Evolutionary conservation across 2,797 vertebrate genomes (phyloP).

Genomic region (Parauchenoglanis ngamensis): DNA sequence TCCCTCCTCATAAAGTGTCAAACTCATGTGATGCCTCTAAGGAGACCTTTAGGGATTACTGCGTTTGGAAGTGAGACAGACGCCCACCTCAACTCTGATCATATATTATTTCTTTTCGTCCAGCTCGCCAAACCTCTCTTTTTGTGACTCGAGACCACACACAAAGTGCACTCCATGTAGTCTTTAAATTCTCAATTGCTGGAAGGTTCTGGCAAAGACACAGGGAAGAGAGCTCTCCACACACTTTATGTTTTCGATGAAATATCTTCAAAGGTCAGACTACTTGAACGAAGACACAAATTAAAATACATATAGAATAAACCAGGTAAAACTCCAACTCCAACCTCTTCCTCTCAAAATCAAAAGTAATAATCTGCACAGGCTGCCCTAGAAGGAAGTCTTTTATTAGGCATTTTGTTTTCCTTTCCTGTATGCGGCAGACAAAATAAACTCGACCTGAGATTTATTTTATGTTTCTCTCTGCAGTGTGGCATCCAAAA

Average conservation of each 20-base stretch:
- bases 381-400: conserved; percentile 78
- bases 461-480: conserved; percentile 74
- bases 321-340: neutral
- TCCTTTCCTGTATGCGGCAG: conserved; percentile 76
- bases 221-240: neutral
- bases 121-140: conserved; percentile 41
- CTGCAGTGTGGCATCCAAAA: conserved; percentile 75
- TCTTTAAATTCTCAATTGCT: conserved; percentile 44
- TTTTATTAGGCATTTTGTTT: conserved; percentile 82
- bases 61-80: conserved; percentile 49
- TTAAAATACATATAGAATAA: conserved; percentile 28
- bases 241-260: conserved; percentile 8
- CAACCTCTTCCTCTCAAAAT: conserved; percentile 49
- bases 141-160: conserved; percentile 56
- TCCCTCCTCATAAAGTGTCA: conserved; percentile 45
- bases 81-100: conserved; percentile 49
- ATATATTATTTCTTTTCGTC: conserved; percentile 52
- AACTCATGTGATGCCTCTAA: conserved; percentile 45
- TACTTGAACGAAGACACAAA: conserved; percentile 3
- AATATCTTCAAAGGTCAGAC: neutral
- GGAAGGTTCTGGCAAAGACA: conserved; percentile 43
- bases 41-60: conserved; percentile 49
- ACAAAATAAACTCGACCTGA: conserved; percentile 79
- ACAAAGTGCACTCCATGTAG: conserved; percentile 38
- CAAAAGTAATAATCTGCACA: conserved; percentile 71